These are phyloP conservation scores for Dunckerocampus dactyliophorus DNA, from an alignment of 2,113 vertebrate genomes.

Conservation along the genomic window DNA sequence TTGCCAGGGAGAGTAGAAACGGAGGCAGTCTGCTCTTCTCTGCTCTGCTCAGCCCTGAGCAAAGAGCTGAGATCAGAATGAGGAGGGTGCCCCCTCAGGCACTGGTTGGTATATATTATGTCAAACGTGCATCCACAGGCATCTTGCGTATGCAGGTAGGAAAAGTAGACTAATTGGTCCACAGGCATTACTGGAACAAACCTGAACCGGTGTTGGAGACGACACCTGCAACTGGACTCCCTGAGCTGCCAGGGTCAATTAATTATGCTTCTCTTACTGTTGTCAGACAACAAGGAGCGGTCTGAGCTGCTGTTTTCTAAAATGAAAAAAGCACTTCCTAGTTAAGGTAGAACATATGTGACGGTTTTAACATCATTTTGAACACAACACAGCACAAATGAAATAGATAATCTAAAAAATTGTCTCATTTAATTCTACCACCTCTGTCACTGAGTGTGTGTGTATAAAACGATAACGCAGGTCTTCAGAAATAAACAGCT, in stretches of 20 bases:
- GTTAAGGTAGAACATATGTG: not conserved
- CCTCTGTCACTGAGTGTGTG: constrained; percentile 2
- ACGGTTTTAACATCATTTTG: not conserved
- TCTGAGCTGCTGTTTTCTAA: not conserved
- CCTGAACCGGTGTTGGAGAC: not conserved
- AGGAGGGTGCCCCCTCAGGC: constrained; percentile 74
- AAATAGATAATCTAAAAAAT: not conserved
- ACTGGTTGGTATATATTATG: constrained; percentile 58
- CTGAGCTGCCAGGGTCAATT: constrained; percentile 72
- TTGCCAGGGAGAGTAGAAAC: constrained; percentile 65
- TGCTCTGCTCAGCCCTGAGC: constrained; percentile 42
- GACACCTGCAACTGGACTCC: constrained; percentile 39
- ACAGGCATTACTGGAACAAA: too few species aligned
- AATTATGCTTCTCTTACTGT: constrained; percentile 64
- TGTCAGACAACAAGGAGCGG: constrained; percentile 38
- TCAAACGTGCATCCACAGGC: constrained; percentile 70
- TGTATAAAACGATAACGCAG: constrained; percentile 6
- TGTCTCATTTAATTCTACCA: constrained; percentile 13
- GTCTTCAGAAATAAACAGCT: constrained; percentile 60
- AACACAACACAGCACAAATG: not conserved
- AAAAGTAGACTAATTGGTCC: not conserved
- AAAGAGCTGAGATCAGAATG: constrained; percentile 47
- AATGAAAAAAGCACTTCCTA: not conserved
- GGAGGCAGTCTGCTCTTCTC: constrained; percentile 47
- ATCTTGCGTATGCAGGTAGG: constrained; percentile 41